Evolutionary conservation across 2,113 vertebrate genomes (phyloP).

Genomic region (Sterrhoptilus dennistouni): DNA sequence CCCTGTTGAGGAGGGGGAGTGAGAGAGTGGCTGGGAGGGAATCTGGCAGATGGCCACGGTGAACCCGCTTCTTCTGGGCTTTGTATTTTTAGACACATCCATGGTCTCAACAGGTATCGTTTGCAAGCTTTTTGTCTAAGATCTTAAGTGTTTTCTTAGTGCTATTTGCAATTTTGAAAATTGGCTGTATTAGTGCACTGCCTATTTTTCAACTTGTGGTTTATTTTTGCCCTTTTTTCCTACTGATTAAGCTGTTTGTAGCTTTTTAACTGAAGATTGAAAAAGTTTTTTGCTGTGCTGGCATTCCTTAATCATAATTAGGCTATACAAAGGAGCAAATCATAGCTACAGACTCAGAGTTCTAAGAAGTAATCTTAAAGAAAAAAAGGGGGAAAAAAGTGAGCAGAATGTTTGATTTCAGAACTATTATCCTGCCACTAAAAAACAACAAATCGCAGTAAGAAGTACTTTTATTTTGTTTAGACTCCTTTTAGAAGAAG

Average conservation of each 20-base stretch:
- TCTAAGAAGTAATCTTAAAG: background rate
- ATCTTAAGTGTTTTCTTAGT: background rate
- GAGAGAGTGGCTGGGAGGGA: rapidly evolving
- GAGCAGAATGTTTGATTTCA: background rate
- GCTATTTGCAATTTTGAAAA: background rate
- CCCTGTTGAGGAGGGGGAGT: background rate
- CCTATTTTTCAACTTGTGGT: background rate
- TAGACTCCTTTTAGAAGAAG: background rate
- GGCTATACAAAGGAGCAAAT: background rate
- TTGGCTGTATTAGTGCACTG: background rate
- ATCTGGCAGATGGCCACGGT: background rate
- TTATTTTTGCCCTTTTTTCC: background rate
- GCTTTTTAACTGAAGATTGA: background rate
- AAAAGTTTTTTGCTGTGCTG: background rate
- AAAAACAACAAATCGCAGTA: background rate
- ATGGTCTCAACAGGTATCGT: background rate
- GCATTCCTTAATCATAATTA: background rate
- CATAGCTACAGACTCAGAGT: background rate
- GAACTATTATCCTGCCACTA: background rate
- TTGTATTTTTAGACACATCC: background rate
- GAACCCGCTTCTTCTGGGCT: background rate
- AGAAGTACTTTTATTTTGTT: background rate
- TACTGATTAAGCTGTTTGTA: background rate
- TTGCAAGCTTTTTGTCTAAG: background rate
- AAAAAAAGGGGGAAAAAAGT: background rate